These are phyloP conservation scores for Echinops telfairi DNA, from an alignment of 2,113 vertebrate species.

Conservation along the genomic window DNA sequence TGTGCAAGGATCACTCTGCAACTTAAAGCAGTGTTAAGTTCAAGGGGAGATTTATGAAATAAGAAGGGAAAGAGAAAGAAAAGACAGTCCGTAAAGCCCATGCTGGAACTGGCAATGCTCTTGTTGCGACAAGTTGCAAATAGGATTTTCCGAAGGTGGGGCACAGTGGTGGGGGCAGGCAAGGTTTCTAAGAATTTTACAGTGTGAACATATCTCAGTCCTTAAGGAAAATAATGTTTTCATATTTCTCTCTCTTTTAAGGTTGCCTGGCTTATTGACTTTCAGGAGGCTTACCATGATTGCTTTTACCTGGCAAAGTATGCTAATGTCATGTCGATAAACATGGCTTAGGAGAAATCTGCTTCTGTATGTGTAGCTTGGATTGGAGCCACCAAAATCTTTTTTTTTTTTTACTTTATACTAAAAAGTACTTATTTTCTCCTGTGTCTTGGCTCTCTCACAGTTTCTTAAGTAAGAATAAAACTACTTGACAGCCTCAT, in stretches of 20 bases:
- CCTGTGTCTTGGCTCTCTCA: background rate
- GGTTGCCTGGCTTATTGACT: background rate
- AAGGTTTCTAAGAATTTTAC: conserved; percentile 12
- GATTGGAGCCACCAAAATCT: background rate
- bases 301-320: conserved; percentile 13
- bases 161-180: no score
- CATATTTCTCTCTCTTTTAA: background rate
- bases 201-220: background rate
- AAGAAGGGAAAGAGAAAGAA: background rate
- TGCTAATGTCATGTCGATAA: conserved; percentile 48
- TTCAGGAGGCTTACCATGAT: conserved; percentile 18
- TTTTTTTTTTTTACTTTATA: background rate
- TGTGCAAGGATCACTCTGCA: background rate
- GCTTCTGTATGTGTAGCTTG: background rate
- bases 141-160: background rate
- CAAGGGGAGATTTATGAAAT: conserved; percentile 13
- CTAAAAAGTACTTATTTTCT: background rate
- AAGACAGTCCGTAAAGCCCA: background rate
- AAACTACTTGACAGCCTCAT: conserved; percentile 25
- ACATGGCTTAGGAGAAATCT: background rate
- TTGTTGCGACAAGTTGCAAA: conserved; percentile 5
- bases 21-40: conserved; percentile 13
- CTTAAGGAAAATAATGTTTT: background rate
- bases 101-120: background rate
- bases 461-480: background rate